Conservation (phyloP, 2,888 invertebrate species). For the Hybos culiciformis region DNA sequence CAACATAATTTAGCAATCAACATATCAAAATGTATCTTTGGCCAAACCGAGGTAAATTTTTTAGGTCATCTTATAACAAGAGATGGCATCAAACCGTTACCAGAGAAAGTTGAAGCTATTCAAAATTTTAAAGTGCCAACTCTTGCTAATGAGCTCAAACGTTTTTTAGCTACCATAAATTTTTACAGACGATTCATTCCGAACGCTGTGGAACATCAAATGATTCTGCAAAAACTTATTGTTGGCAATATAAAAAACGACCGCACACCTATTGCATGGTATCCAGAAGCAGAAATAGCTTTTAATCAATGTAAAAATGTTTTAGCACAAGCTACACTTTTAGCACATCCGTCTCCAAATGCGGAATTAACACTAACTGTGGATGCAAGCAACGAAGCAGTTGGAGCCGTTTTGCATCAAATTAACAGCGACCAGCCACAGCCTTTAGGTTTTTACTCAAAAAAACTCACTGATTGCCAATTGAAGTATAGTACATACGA, state of each 20-base stretch:
- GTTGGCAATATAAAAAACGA: too few species aligned
- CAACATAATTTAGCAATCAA: neutral
- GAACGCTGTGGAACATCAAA: neutral
- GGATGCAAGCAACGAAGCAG: neutral
- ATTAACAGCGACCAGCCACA: neutral
- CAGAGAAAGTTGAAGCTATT: neutral
- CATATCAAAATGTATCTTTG: neutral
- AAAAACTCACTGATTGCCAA: neutral
- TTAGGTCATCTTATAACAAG: neutral
- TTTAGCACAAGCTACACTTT: neutral
- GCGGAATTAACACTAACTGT: slow-evolving; percentile 5
- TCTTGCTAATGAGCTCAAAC: neutral
- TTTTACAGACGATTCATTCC: neutral
- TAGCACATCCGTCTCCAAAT: slow-evolving; percentile 3
- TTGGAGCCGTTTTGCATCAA: neutral
- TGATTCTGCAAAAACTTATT: too few species aligned
- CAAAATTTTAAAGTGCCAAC: neutral
- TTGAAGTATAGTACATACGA: neutral
- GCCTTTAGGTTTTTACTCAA: neutral
- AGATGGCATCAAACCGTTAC: neutral
- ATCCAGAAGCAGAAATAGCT: too few species aligned
- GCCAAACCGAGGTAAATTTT: neutral
- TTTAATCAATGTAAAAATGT: too few species aligned
- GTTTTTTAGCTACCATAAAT: neutral
- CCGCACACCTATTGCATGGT: too few species aligned